Base-by-base conservation (phyloP, 1,140 invertebrate species). In the Hesperophylax magnus region DNA sequence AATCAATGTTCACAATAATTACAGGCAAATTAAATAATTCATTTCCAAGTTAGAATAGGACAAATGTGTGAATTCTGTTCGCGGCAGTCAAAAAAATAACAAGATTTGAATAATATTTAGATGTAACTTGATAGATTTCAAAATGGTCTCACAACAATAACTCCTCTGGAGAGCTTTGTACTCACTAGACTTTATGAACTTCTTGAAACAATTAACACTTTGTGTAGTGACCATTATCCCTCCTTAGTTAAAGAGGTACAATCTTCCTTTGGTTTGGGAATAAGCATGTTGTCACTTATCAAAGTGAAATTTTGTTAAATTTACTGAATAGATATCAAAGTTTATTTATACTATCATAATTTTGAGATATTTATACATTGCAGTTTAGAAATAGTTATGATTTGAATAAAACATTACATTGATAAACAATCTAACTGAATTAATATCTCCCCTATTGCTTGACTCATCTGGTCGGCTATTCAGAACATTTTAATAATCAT, bases 301-400 rank as follows among this genome's bases (percentile, higher is more conserved):
- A 15, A 18, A 53, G 20, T 72, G 69, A 72, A 72, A 72, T 56
- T 72, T 72, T 54, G 20, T 72, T 72, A 54, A 61, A 80, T 78
- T 78, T 78, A 78, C 52, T 78, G 18, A 78, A 54, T 78, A 67
- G 61, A 67, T 58, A 72, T 79, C 39, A 56, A 79, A 54, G 11
- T 56, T 79, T 39, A 53, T 56, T 79, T 39, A 53, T 69, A 69
- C 11, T 78, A 20, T 71, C 20, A 72, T 71, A 79, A 78, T 79
- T 78, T 78, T 71, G 63, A 54, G 18, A 60, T 56, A 53, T 72
- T 72, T 72, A 72, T 72, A 72, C 69, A 72, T 72, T 72, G 39
- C 47, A 17, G 67, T 72, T 67, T 72, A 72, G 27, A 72, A 72
- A 72, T 72, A 72, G 69, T 72, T 22, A 24, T 61, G 58, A 61